Evolutionary conservation across 2,797 vertebrate genomes (phyloP).

Genomic region (Anomalospiza imberbis): DNA sequence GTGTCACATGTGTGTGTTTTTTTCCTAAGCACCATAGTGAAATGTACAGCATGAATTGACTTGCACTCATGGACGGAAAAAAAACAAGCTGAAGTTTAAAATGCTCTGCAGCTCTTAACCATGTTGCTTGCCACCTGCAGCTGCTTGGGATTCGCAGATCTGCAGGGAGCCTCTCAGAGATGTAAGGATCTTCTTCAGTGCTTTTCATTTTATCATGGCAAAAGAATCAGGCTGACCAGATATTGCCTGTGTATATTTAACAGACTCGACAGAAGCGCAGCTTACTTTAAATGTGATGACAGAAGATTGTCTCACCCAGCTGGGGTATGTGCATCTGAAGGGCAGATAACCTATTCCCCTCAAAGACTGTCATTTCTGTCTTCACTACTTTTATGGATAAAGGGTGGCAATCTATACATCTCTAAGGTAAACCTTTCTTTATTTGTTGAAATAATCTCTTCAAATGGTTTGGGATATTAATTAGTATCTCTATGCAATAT

Average conservation of each 20-base stretch:
- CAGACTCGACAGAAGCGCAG: not conserved
- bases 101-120: not conserved
- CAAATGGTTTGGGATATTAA: not conserved
- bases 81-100: not conserved
- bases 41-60: not conserved
- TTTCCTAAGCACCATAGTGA: not conserved
- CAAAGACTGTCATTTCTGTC: not conserved
- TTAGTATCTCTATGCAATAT: not conserved
- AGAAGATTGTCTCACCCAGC: not conserved
- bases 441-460: not conserved
- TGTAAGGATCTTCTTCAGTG: not conserved
- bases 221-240: not conserved
- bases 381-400: not conserved
- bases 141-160: not conserved
- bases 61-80: not conserved
- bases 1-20: accelerated
- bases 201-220: not conserved
- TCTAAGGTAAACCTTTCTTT: not conserved
- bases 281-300: not conserved
- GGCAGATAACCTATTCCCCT: not conserved
- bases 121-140: not conserved
- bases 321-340: not conserved
- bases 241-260: not conserved
- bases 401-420: not conserved
- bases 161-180: not conserved